Conservation (phyloP, 2,888 invertebrate species). For the Tetragonula carbonaria region DNA sequence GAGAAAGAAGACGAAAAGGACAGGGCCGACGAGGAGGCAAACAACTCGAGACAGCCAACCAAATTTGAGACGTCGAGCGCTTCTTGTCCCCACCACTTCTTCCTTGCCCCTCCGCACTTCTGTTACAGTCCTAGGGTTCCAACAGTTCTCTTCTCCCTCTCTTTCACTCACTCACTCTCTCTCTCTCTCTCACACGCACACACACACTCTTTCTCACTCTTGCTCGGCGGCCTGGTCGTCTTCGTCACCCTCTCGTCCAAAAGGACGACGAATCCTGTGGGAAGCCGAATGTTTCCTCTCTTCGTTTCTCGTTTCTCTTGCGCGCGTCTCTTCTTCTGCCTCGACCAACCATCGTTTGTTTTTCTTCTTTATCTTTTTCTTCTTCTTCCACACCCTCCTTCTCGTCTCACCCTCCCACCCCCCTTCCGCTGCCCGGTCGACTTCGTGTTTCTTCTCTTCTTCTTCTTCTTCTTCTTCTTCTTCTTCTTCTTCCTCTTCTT, state of each 20-base stretch:
- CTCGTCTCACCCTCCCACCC: conserved; percentile 11
- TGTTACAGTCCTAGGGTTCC: conserved; percentile 46
- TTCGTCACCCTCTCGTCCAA: conserved; percentile 36
- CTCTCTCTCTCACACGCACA: too few relatives aligned
- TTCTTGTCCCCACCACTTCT: conserved; percentile 68
- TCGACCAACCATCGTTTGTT: background rate
- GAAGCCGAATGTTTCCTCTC: conserved; percentile 57
- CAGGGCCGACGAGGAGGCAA: conserved; percentile 43
- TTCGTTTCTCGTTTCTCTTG: conserved; percentile 41
- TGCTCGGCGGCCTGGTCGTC: conserved; percentile 18
- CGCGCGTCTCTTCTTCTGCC: conserved; percentile 35
- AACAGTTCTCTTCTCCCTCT: conserved; percentile 35
- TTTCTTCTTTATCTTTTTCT: conserved; percentile 28
- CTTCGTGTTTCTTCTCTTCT: background rate
- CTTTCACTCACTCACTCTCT: conserved; percentile 25
- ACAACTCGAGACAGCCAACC: conserved; percentile 81
- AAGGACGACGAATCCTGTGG: conserved; percentile 67
- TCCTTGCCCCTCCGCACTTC: conserved; percentile 60
- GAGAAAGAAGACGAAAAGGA: conserved; percentile 30
- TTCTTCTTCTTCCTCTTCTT: conserved; percentile 45
- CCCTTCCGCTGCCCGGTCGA: too few relatives aligned
- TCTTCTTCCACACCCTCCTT: conserved; percentile 31
- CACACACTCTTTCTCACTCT: too few relatives aligned
- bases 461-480: background rate
- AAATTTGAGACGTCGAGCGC: conserved; percentile 81